Evolutionary conservation across 2,888 invertebrate species (phyloP), one percentile per base, ranked within the genome.

Genomic region (Mythimna pallens): DNA sequence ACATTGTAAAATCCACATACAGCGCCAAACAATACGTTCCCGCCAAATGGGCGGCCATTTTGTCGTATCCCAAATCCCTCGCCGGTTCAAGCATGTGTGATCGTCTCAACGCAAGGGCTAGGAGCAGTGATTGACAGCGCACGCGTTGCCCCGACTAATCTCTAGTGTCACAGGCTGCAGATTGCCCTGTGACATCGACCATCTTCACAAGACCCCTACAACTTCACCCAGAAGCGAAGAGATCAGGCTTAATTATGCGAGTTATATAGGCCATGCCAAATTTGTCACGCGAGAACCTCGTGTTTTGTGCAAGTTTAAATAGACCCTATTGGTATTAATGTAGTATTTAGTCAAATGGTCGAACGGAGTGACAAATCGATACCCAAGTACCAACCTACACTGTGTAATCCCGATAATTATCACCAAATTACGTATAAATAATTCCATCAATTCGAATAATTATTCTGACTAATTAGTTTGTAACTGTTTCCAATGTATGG

Each of bases 91-190:
- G 85, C 86, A 85, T 86, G 86, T 88, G 87, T 85, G 88, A 86
- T 85, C 84, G 81, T 85, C 86, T 87, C 85, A 83, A 78, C 83
- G 80, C 84, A 86, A 83, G 89, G 87, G 88, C 86, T 87, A 84
- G 81, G 70, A 78, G 80, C 86, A 85, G 84, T 93, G 93, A 93
- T 92, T 92, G 93, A 93, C 93, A 91, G 90, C 78, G 73, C 90
- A 88, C 87, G 89, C 89, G 89, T 89, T 86, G 89, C 83, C 84
- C 85, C 85, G 79, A 84, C 90, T 93, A 92, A 93, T 93, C 92
- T 92, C 86, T 84, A 86, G 86, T 90, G 92, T 93, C 92, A 92
- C 91, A 89, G 87, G 85, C 85, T 86, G 66, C 74, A 85, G 80
- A 86, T 82, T 85, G 73, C 90, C 87, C 85, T 81, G 67, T 70